Evolutionary conservation across 1,140 invertebrate genomes (phyloP).

Genomic region (Homarus americanus): DNA sequence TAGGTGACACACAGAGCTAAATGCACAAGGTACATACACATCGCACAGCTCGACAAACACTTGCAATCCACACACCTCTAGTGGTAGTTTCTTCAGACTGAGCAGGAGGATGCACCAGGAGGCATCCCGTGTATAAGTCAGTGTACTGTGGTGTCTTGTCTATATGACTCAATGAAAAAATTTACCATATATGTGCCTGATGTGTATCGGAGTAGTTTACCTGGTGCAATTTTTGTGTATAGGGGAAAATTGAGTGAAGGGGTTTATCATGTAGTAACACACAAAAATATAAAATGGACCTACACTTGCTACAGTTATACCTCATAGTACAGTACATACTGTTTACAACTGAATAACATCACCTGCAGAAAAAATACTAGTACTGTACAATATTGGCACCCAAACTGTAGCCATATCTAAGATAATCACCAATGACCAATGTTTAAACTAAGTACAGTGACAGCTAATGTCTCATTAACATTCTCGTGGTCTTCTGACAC

Average conservation of each 20-base stretch:
- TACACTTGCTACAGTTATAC: too few relatives aligned
- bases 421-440: too few relatives aligned
- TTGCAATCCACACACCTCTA: neutral
- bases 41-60: neutral
- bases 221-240: neutral
- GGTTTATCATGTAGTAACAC: too few relatives aligned
- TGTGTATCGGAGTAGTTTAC: neutral
- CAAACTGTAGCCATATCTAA: too few relatives aligned
- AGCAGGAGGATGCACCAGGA: neutral
- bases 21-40: neutral
- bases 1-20: neutral
- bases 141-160: neutral
- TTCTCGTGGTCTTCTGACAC: too few relatives aligned
- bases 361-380: too few relatives aligned
- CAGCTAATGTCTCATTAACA: too few relatives aligned
- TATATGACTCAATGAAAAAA: neutral
- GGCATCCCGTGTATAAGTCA: neutral
- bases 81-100: neutral
- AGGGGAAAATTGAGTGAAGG: neutral
- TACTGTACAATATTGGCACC: too few relatives aligned
- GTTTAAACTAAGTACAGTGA: too few relatives aligned
- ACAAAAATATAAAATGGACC: too few relatives aligned
- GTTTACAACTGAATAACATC: too few relatives aligned
- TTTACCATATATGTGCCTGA: neutral
- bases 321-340: too few relatives aligned